Conservation (phyloP, 2,888 invertebrate genomes). For the Epistrophella euchroma region DNA sequence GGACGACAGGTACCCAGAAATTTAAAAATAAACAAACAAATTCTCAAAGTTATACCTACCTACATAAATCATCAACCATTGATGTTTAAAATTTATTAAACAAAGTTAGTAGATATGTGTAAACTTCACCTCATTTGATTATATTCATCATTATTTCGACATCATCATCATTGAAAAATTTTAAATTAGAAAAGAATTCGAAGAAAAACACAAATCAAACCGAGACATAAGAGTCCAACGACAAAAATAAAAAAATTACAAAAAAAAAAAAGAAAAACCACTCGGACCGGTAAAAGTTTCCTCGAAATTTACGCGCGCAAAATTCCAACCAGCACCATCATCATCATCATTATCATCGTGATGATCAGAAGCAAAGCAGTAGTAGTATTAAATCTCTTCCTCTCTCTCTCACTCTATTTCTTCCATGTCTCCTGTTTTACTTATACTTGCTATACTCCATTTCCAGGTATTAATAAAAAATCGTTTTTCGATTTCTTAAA, state of each 20-base stretch:
- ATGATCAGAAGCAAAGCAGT: slow-evolving; percentile 29
- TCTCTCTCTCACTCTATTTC: neutral
- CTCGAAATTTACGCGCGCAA: slow-evolving; percentile 72
- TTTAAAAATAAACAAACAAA: neutral
- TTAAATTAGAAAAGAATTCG: slow-evolving; percentile 71
- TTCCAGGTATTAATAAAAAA: slow-evolving; percentile 74
- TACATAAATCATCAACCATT: slow-evolving; percentile 30
- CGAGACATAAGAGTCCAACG: slow-evolving; percentile 16
- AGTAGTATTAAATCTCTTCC: neutral
- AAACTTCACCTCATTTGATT: slow-evolving; percentile 6
- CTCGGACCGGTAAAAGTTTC: slow-evolving; percentile 73
- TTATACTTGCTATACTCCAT: slow-evolving; percentile 16
- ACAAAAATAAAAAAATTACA: neutral
- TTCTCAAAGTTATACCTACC: neutral
- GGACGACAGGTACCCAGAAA: neutral
- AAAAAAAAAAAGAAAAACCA: slow-evolving; percentile 30
- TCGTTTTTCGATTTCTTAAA: slow-evolving; percentile 74
- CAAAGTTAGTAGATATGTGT: neutral
- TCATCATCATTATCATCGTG: slow-evolving; percentile 33
- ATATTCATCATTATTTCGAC: slow-evolving; percentile 7
- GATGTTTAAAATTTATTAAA: slow-evolving; percentile 59
- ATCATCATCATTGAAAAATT: slow-evolving; percentile 42
- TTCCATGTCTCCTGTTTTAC: slow-evolving; percentile 10
- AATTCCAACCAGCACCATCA: slow-evolving; percentile 64
- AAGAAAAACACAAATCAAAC: slow-evolving; percentile 52